These are phyloP conservation scores for Chrysopa pallens DNA, from an alignment of 1,140 invertebrate genomes.

Conservation along the genomic window DNA sequence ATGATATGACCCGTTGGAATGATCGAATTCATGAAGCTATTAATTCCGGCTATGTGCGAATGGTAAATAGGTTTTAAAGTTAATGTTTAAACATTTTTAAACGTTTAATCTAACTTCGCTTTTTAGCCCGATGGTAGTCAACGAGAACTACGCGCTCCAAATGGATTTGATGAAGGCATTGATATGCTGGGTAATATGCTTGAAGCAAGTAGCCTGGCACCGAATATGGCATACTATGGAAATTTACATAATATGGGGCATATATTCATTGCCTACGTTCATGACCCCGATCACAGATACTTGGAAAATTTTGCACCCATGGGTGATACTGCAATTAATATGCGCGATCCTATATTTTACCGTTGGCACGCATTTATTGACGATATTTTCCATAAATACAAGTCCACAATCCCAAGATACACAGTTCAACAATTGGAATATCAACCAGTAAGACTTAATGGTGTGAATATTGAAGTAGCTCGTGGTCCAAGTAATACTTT, in stretches of 20 bases:
- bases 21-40: slow-evolving; percentile 58
- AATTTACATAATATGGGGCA: slow-evolving; percentile 55
- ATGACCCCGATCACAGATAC: slow-evolving; percentile 54
- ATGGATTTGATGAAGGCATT: slow-evolving; percentile 36
- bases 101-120: not conserved
- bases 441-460: slow-evolving; percentile 35
- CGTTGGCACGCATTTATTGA: slow-evolving; percentile 22
- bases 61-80: slow-evolving; percentile 24
- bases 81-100: not conserved
- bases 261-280: slow-evolving; percentile 42
- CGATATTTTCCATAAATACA: slow-evolving; percentile 22
- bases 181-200: slow-evolving; percentile 65
- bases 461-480: slow-evolving; percentile 27
- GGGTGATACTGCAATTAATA: slow-evolving; percentile 34
- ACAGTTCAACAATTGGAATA: slow-evolving; percentile 35
- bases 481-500: slow-evolving; percentile 32
- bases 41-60: slow-evolving; percentile 37
- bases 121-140: too few relatives aligned
- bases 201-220: slow-evolving; percentile 48
- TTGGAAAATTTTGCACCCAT: slow-evolving; percentile 40
- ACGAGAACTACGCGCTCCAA: too few relatives aligned
- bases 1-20: slow-evolving; percentile 52
- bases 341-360: slow-evolving; percentile 25
- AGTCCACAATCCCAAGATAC: slow-evolving; percentile 18
- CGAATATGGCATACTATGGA: slow-evolving; percentile 49